Evolutionary conservation across 1,140 invertebrate species (phyloP).

Genomic region (Hyles vespertilio): DNA sequence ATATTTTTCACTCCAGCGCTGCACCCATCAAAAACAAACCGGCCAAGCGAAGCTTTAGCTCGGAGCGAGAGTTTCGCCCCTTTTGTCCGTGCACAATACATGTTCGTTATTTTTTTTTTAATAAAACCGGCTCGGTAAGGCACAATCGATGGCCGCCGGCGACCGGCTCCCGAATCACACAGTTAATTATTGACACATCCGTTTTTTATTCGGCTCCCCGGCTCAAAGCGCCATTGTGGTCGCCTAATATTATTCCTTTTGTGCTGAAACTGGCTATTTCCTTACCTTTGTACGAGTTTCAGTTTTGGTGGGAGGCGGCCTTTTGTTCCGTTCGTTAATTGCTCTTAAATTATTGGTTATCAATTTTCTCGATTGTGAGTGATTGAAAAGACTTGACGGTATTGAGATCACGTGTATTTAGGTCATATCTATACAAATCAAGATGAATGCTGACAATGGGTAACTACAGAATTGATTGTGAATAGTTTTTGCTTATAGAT

Average conservation of each 20-base stretch:
- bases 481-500: too few relatives aligned
- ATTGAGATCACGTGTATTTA: background rate
- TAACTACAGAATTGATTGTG: too few relatives aligned
- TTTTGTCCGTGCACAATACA: slow-evolving; percentile 58
- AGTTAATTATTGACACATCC: slow-evolving; percentile 74
- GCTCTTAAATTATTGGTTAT: slow-evolving; percentile 61
- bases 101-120: slow-evolving; percentile 54
- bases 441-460: too few relatives aligned
- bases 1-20: slow-evolving; percentile 67
- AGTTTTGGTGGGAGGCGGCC: slow-evolving; percentile 22
- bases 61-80: slow-evolving; percentile 37
- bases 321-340: slow-evolving; percentile 36
- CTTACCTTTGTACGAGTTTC: slow-evolving; percentile 54
- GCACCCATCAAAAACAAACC: slow-evolving; percentile 52
- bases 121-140: slow-evolving; percentile 38
- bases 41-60: slow-evolving; percentile 34
- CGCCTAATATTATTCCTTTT: slow-evolving; percentile 55
- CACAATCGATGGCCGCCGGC: slow-evolving; percentile 59
- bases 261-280: slow-evolving; percentile 61
- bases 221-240: slow-evolving; percentile 48
- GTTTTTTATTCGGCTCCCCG: slow-evolving; percentile 52
- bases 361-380: slow-evolving; percentile 32
- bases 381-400: background rate
- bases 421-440: too few relatives aligned
- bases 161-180: slow-evolving; percentile 53